Percentiles rank a stretch among this genome's conserved stretches.
Evolutionary conservation across 2,797 vertebrate species (phyloP).

Genomic region (Pseudopleuronectes americanus): DNA sequence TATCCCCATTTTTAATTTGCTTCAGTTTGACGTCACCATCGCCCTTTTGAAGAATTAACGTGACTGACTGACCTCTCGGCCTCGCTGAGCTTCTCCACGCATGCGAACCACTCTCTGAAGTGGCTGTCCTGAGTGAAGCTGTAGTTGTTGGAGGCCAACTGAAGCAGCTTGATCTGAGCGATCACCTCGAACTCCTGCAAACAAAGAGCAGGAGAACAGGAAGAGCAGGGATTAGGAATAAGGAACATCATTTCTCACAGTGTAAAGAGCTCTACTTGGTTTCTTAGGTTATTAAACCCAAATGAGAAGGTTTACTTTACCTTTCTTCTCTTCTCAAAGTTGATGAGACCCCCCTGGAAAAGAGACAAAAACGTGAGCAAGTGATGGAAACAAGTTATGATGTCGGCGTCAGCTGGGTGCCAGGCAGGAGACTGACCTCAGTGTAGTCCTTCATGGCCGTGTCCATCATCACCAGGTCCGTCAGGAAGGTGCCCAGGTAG

Average conservation of each 20-base stretch:
- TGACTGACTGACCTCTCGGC: conserved; percentile 86
- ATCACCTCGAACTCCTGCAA: conserved; percentile 94
- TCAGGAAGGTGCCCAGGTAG: conserved; percentile 96
- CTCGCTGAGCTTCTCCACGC: conserved; percentile 89
- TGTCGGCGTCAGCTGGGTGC: neutral
- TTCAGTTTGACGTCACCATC: too few relatives aligned
- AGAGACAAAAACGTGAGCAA: neutral
- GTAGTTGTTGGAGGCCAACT: conserved; percentile 95
- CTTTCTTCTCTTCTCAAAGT: conserved; percentile 86
- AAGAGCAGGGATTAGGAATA: neutral
- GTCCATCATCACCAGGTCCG: conserved; percentile 98
- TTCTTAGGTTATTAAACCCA: neutral
- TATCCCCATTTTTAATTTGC: too few relatives aligned
- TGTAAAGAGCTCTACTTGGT: neutral
- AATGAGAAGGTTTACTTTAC: conserved; percentile 31
- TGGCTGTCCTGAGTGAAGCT: conserved; percentile 88
- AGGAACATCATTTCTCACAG: too few relatives aligned
- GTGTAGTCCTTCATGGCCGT: conserved; percentile 97
- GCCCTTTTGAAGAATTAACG: too few relatives aligned
- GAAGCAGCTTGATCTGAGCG: conserved; percentile 95
- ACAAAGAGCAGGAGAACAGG: neutral
- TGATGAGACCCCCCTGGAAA: conserved; percentile 80
- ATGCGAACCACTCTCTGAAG: conserved; percentile 90
- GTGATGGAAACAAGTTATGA: neutral
- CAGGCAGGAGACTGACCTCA: conserved; percentile 79